A percentile compares a stretch with the other conserved stretches of the same genome.
Evolutionary conservation across 2,113 vertebrate species (phyloP).

Genomic region (Hyaena hyaena): DNA sequence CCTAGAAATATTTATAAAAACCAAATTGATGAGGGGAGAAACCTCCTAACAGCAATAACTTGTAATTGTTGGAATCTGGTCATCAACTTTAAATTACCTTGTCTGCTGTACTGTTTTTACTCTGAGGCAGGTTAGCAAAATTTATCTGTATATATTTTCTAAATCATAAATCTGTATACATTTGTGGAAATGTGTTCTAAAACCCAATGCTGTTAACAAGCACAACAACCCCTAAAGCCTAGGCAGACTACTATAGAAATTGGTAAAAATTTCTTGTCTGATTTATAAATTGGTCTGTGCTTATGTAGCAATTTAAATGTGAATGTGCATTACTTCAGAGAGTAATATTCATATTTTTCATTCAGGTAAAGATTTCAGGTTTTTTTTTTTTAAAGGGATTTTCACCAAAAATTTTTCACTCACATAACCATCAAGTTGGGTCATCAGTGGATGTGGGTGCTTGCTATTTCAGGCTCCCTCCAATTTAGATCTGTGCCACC

Average conservation of each 20-base stretch:
- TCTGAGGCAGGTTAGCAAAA: background rate
- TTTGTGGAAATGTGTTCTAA: slow-evolving; percentile 20
- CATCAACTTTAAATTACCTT: slow-evolving; percentile 6
- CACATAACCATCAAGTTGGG: background rate
- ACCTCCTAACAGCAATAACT: background rate
- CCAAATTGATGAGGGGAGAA: background rate
- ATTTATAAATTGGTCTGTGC: background rate
- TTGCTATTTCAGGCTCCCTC: background rate
- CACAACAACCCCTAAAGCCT: background rate
- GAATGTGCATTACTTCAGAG: background rate
- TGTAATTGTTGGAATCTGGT: background rate
- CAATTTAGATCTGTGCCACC: background rate
- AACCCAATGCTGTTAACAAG: background rate
- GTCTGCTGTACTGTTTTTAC: slow-evolving; percentile 24
- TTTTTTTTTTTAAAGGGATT: too few species aligned
- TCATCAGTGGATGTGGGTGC: background rate
- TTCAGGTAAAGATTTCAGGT: background rate
- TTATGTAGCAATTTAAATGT: slow-evolving; percentile 60
- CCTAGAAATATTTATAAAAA: slow-evolving; percentile 25
- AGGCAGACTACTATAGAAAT: slow-evolving; percentile 25
- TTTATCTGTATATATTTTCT: slow-evolving; percentile 52
- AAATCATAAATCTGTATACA: slow-evolving; percentile 48
- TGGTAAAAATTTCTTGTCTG: slow-evolving; percentile 60
- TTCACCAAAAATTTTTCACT: background rate
- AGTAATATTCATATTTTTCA: background rate